Base-by-base conservation (phyloP, 2,797 vertebrate genomes). In the Megalops cyprinoides region DNA sequence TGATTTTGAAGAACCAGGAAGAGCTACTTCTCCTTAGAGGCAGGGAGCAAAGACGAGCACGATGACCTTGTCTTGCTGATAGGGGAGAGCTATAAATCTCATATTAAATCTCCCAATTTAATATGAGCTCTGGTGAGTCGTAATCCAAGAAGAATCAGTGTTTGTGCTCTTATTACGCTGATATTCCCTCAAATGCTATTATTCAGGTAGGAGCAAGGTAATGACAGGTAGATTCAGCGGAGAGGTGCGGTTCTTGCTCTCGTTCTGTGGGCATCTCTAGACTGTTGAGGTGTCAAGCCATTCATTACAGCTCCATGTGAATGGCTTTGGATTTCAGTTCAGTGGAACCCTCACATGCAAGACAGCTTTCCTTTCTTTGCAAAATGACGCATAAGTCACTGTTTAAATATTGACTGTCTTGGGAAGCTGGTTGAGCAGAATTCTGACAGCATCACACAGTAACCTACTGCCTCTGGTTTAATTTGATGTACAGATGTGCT, bases 341-440 rank as follows among this genome's bases (percentile, higher is more conserved):
- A 25, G 23, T 37, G 31, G 31, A 18, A 37, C 62, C 15, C 51
- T 4, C 34, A 67, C 31, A 67, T 34, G 14, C 10, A 67, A 37
- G 62, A 67, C 15, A 3, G 14, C 5, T 37, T 67, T 39, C 62
- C 34, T 8, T 39, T 14, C 12, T 34, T 67, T 7, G 62, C 62
- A 67, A 67, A 67, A 67, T 14, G 62, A 67, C 34, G 39, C 62
- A 67, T 12, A 67, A 37, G 39, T 15, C 62, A 3, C 62, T 37
- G 34, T 37, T 67, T 67, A 67, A 67, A 67, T 39, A 67, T 67
- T 67, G 62, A 67, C 62, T 18, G 3, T 67, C 62, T 5, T 28
- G 14, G 12, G 34, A 37, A 67, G 62, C 10, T 15, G 20, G 62
- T 18, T 18, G 23, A 7, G 62, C 10, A 39, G 31, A 67, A 34